Conservation (phyloP, 2,888 invertebrate species). For the Diadegma fenestrale region DNA sequence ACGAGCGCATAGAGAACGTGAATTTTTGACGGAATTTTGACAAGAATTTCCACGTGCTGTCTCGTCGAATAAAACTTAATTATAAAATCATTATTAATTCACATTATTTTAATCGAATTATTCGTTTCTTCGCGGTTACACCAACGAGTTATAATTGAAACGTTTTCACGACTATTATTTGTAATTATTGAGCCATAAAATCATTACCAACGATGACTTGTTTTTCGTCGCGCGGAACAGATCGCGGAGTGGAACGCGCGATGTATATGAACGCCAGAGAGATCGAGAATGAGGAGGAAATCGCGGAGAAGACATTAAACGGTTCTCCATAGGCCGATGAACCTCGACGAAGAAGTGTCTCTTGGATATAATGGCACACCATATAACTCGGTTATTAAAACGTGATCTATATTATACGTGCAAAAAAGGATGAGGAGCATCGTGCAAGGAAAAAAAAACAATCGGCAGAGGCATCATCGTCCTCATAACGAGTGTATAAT, state of each 20-base stretch:
- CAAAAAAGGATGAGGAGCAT: not conserved
- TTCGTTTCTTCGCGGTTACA: not conserved
- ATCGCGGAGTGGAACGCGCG: not conserved
- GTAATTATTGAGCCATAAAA: conserved; percentile 14
- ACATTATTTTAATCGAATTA: not conserved
- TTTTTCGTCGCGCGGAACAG: not conserved
- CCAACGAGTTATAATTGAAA: not conserved
- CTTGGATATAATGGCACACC: conserved; percentile 26
- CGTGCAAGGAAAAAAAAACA: conserved; percentile 25
- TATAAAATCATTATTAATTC: not conserved
- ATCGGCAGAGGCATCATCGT: conserved; percentile 58
- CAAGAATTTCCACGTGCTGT: not conserved
- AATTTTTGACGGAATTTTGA: not conserved
- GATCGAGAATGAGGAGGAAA: conserved; percentile 18
- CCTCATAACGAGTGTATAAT: conserved; percentile 74
- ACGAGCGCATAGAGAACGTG: not conserved
- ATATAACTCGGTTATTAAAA: conserved; percentile 47
- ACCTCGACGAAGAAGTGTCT: conserved; percentile 33
- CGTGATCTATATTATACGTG: conserved; percentile 20
- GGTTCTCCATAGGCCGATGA: conserved; percentile 44
- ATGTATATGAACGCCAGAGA: not conserved
- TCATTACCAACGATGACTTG: conserved; percentile 2
- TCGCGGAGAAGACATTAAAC: conserved; percentile 9
- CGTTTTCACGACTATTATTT: conserved; percentile 15
- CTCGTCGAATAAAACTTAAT: not conserved